These are phyloP conservation scores for Ernsta delagoae DNA, from an alignment of 2,888 invertebrate genomes.

Conservation along the genomic window DNA sequence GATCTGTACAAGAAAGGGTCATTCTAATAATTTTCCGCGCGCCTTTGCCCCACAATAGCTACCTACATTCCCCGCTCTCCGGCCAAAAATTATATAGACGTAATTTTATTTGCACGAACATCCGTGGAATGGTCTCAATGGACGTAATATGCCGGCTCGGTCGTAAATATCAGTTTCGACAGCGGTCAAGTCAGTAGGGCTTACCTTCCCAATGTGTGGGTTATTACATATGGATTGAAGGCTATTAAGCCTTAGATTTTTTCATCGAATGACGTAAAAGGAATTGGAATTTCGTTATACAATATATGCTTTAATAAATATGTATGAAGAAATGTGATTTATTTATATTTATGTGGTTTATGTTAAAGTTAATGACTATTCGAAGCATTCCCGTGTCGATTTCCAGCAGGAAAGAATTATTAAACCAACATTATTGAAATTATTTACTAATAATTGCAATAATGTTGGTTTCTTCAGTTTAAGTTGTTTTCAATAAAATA, in stretches of 20 bases:
- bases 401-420: too few relatives aligned
- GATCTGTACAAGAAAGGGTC: not conserved
- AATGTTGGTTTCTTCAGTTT: too few relatives aligned
- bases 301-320: too few relatives aligned
- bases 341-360: too few relatives aligned
- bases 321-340: too few relatives aligned
- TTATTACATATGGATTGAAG: constrained; percentile 1
- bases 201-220: constrained; percentile 10
- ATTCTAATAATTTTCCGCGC: constrained; percentile 11
- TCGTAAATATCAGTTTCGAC: constrained; percentile 36
- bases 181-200: constrained; percentile 28
- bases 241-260: constrained; percentile 2
- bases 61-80: not conserved
- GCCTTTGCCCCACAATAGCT: constrained; percentile 9
- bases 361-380: too few relatives aligned
- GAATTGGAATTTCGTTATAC: too few relatives aligned
- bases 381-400: too few relatives aligned
- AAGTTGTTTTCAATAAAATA: too few relatives aligned
- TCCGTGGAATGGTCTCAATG: constrained; percentile 30
- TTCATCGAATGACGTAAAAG: not conserved
- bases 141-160: constrained; percentile 22
- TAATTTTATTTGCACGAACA: constrained; percentile 32
- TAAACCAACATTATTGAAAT: too few relatives aligned
- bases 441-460: too few relatives aligned
- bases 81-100: constrained; percentile 28